Base-by-base conservation (phyloP, 1,140 invertebrate genomes). In the Aphidius ervi region DNA sequence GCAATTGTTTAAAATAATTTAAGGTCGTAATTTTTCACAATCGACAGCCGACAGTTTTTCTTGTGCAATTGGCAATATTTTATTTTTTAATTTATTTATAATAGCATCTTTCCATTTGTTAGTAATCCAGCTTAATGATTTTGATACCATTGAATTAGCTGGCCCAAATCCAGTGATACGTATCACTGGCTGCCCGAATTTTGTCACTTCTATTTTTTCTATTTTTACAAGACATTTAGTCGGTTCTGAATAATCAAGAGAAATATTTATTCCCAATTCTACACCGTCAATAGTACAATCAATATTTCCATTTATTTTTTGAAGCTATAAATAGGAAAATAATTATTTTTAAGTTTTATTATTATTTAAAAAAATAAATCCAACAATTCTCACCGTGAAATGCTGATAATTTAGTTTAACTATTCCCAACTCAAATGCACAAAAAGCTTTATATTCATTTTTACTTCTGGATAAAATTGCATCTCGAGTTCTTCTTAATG, bases 101-200 rank as follows among this genome's bases (percentile, higher is more conserved):
- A 68, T 67, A 9, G 63, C 57, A 6, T 54, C 31, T 9, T 54
- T 20, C 59, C 57, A 67, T 45, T 58, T 68, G 16, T 63, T 60
- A 4, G 65, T 63, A 5, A 68, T 59, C 59, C 62, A 65, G 8
- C 62, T 53, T 7, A 61, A 6, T 4, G 65, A 46, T 37, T 56
- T 62, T 3, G 65, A 65, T 6, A 58, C 9, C 0, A 67, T 6
- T 5, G 40, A 59, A 7, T 63, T 63, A 1, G 64, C 23, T 1
- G 52, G 49, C 4, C 65, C 58, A 2, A 67, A 50, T 5, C 67
- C 67, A 6, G 67, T 68, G 4, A 68, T 9, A 16, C 46, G 53
- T 2, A 68, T 31, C 3, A 59, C 55, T 4, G 64, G 37, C 4
- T 64, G 55, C 9, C 67, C 65, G 5, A 68, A 16, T 50, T 65